phyloP scores from a whole-genome alignment of 2,888 invertebrate species.

The Dynastes hyllus region DNA sequence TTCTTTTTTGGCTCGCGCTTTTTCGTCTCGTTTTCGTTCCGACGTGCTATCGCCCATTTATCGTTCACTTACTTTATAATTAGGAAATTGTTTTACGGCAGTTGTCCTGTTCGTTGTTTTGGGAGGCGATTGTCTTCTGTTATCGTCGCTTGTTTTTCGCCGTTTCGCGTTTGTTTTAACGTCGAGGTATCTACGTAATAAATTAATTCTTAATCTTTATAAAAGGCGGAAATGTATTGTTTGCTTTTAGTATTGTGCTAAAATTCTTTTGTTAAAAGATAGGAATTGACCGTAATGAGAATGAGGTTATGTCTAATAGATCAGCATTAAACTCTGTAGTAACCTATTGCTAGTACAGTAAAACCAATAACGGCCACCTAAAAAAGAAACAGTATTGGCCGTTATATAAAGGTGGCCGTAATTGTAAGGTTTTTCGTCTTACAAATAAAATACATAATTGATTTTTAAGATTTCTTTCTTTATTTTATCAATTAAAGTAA shows the following conservation, averaged over 20 bases:
- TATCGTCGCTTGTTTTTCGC: constrained; percentile 30
- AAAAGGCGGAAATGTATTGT: constrained; percentile 3
- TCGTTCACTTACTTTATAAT: constrained; percentile 32
- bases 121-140: constrained; percentile 31
- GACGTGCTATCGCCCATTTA: constrained; percentile 19
- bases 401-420: too few species aligned
- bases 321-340: too few species aligned
- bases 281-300: too few species aligned
- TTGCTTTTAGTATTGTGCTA: neutral
- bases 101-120: constrained; percentile 14
- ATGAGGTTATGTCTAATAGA: too few species aligned
- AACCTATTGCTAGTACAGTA: too few species aligned
- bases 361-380: too few species aligned
- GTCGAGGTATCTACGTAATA: constrained; percentile 20
- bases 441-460: too few species aligned
- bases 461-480: too few species aligned
- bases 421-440: too few species aligned
- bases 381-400: too few species aligned
- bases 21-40: constrained; percentile 11
- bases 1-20: neutral
- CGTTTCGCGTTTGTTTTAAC: constrained; percentile 25
- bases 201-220: constrained; percentile 29
- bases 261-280: too few species aligned
- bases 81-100: constrained; percentile 42
- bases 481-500: too few species aligned